Conservation (phyloP, 2,888 invertebrate genomes). For the Drosophila histrio region DNA sequence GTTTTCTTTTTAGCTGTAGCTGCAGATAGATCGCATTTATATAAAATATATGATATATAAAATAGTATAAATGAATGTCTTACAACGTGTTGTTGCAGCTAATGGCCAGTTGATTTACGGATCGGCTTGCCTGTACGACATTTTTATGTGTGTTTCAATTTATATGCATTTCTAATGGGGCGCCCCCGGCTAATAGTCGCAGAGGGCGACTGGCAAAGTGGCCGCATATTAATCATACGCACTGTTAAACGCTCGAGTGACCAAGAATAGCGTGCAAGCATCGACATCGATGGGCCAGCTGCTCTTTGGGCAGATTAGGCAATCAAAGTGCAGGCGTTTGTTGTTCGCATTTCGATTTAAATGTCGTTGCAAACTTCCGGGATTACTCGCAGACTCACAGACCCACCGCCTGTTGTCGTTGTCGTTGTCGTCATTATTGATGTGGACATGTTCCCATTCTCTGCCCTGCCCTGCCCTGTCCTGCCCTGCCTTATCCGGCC, state of each 20-base stretch:
- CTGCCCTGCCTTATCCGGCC: neutral
- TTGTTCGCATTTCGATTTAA: conserved; percentile 54
- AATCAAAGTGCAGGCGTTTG: conserved; percentile 54
- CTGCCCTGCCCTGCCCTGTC: neutral
- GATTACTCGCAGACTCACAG: conserved; percentile 34
- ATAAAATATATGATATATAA: conserved; percentile 22
- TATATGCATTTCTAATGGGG: conserved; percentile 72
- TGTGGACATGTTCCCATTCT: conserved; percentile 11
- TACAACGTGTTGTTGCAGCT: conserved; percentile 38
- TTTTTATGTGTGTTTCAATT: conserved; percentile 66
- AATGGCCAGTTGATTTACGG: conserved; percentile 72
- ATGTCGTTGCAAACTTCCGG: conserved; percentile 73
- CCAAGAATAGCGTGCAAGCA: conserved; percentile 13
- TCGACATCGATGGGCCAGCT: conserved; percentile 1
- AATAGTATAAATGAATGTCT: conserved; percentile 50
- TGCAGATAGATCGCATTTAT: conserved; percentile 30
- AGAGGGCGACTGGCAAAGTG: conserved; percentile 16
- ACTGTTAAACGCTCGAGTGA: conserved; percentile 43
- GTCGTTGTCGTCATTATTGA: neutral
- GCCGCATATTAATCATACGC: conserved; percentile 71
- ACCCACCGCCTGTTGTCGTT: neutral
- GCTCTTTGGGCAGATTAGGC: conserved; percentile 49
- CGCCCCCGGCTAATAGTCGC: conserved; percentile 33
- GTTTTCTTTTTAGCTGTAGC: conserved; percentile 8
- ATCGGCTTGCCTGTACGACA: conserved; percentile 51